A percentile compares a stretch with the other conserved stretches of the same genome.
These are phyloP conservation scores for Pseudomugil gertrudae DNA, from an alignment of 2,797 vertebrate species.

Conservation along the genomic window DNA sequence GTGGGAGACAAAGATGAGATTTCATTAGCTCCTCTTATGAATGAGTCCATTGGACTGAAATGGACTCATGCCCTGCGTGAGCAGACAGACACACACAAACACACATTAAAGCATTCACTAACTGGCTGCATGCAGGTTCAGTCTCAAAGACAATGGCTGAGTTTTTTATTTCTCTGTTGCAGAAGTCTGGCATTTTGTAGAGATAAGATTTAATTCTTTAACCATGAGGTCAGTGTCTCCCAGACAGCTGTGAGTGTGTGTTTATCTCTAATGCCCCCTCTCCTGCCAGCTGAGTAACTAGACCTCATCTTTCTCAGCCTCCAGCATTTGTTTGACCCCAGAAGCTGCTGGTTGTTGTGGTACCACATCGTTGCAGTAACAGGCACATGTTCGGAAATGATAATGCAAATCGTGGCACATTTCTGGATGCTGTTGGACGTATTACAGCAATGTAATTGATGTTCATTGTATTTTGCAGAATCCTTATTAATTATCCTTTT, in stretches of 20 bases:
- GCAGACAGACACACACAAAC: constrained; percentile 26
- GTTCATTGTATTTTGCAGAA: too few relatives aligned
- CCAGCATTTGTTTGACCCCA: not conserved
- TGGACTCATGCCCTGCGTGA: constrained; percentile 22
- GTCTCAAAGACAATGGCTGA: constrained; percentile 59
- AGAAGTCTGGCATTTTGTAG: constrained; percentile 75
- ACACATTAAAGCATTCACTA: constrained; percentile 5
- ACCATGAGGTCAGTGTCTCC: constrained; percentile 72
- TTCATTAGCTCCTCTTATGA: constrained; percentile 47
- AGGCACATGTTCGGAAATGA: too few relatives aligned
- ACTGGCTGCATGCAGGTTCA: constrained; percentile 50
- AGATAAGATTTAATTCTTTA: constrained; percentile 80
- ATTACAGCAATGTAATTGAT: too few relatives aligned
- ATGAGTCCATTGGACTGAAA: constrained; percentile 40
- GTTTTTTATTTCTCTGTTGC: constrained; percentile 60
- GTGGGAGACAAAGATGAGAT: constrained; percentile 31
- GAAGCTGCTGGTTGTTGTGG: not conserved
- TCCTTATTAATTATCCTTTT: too few relatives aligned
- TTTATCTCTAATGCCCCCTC: constrained; percentile 27
- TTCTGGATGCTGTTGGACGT: too few relatives aligned
- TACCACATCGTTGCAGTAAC: not conserved
- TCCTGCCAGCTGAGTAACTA: constrained; percentile 22
- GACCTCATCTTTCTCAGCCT: constrained; percentile 5
- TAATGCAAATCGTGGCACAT: too few relatives aligned
- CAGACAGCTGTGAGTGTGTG: constrained; percentile 7